Base-by-base conservation (phyloP, 2,113 vertebrate species). In the Mirza zaza region DNA sequence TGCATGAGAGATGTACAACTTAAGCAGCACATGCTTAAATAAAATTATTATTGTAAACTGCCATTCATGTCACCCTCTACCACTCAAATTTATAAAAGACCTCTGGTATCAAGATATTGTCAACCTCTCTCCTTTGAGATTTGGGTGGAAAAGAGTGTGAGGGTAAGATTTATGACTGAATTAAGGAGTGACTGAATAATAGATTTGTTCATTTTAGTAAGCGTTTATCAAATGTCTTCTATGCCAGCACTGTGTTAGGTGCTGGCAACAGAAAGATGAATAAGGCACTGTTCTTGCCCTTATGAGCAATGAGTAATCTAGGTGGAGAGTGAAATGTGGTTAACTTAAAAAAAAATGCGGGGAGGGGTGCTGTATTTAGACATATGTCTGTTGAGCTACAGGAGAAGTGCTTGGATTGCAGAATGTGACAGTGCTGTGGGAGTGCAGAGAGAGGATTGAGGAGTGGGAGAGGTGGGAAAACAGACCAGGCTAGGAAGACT, bases 191-290 rank as follows among this genome's bases (percentile, higher is more conserved):
- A 85, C 27, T 79, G 65, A 81, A 80, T 81, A 85, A 76, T 87
- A 85, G 89, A 86, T 89, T 52, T 77, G 39, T 92, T 94, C 76
- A 57, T 92, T 94, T 95, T 97, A 88, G 50, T 94, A 83, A 61
- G 85, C 50, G 55, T 96, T 94, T 97, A 34, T 96, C 79, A 79
- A 10, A 50, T 27, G 61, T 63, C 85, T 79, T 63, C 15, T 68
- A 0, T 91, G 63, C 68, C 57, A 34, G 36, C 13, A 3, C 27
- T 48, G 29, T 68, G 20, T 71, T 67, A 87, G 87, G 45, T 93
- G 27, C 25, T 48, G 39, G 57, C 2, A 5, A 84, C 63, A 84
- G 15, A 76, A 34, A 91, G 45, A 55, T 70, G 71, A 96, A 23
- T 63, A 84, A 42, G 71, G 50, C 39, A 8, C 67, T 50, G 23